Conservation (phyloP, 2,113 vertebrate genomes). For the Xenotilapia leptura region DNA sequence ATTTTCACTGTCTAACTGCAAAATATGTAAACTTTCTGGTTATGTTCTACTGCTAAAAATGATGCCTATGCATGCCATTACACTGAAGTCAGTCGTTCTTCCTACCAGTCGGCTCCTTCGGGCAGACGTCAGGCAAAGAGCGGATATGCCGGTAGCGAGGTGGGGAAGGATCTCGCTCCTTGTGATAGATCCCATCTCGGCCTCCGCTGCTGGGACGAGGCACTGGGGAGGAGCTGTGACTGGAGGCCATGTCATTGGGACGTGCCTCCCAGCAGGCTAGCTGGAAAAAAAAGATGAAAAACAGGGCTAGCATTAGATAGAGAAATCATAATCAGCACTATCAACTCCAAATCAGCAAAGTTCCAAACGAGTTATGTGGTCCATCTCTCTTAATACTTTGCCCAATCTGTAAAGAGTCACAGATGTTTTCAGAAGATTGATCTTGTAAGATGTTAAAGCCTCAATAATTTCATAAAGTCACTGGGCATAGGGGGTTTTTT, state of each 20-base stretch:
- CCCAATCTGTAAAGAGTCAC: not conserved
- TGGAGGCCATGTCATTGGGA: conserved; percentile 93
- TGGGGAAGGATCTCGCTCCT: conserved; percentile 75
- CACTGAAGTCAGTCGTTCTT: not conserved
- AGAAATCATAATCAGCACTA: not conserved
- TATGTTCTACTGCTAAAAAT: not conserved
- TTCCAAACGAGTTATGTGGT: not conserved
- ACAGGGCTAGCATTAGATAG: not conserved
- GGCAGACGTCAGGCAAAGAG: conserved; percentile 94
- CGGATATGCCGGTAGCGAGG: conserved; percentile 71
- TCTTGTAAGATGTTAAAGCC: not conserved
- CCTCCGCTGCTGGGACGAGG: conserved; percentile 77
- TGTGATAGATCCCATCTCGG: conserved; percentile 82
- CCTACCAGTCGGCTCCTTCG: conserved; percentile 89
- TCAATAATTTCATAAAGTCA: not conserved
- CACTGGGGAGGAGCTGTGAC: conserved; percentile 86
- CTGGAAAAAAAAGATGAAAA: conserved; percentile 2
- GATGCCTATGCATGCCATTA: not conserved
- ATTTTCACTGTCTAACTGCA: not conserved
- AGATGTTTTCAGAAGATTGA: not conserved
- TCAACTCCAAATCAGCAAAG: not conserved
- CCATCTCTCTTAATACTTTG: not conserved
- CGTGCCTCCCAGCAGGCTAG: conserved; percentile 75
- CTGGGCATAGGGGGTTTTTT: too few relatives aligned
- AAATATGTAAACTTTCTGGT: accelerated